Evolutionary conservation across 2,797 vertebrate species (phyloP).

Genomic region (Vireo griseus): DNA sequence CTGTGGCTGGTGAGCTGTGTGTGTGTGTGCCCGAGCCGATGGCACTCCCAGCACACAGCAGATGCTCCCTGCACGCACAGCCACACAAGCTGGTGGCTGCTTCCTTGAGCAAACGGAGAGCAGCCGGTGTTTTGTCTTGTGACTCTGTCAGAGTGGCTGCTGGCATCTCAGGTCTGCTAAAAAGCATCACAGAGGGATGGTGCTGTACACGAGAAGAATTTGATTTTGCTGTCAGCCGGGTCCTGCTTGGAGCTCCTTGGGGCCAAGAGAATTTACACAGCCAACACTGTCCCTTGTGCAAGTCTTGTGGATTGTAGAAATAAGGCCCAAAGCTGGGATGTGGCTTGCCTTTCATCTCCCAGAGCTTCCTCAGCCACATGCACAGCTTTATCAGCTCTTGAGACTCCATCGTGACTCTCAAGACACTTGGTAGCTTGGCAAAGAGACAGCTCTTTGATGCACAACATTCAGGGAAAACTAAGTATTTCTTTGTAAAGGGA

Average conservation of each 20-base stretch:
- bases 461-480: background rate
- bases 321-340: background rate
- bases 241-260: background rate
- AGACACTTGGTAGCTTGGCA: background rate
- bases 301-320: background rate
- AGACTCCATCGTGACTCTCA: background rate
- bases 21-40: background rate
- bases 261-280: background rate
- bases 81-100: background rate
- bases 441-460: background rate
- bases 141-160: background rate
- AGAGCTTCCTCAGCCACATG: background rate
- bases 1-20: background rate
- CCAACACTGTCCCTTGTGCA: rapidly evolving
- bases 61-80: background rate
- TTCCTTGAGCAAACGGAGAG: background rate
- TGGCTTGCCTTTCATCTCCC: background rate
- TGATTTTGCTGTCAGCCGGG: background rate
- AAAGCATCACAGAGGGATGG: background rate
- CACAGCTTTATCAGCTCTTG: background rate
- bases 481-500: background rate
- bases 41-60: conserved; percentile 12
- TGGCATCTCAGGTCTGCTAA: background rate
- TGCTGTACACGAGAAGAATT: background rate
- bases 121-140: conserved; percentile 49